Evolutionary conservation across 2,113 vertebrate species (phyloP).

Genomic region (Thamnophis sirtalis): DNA sequence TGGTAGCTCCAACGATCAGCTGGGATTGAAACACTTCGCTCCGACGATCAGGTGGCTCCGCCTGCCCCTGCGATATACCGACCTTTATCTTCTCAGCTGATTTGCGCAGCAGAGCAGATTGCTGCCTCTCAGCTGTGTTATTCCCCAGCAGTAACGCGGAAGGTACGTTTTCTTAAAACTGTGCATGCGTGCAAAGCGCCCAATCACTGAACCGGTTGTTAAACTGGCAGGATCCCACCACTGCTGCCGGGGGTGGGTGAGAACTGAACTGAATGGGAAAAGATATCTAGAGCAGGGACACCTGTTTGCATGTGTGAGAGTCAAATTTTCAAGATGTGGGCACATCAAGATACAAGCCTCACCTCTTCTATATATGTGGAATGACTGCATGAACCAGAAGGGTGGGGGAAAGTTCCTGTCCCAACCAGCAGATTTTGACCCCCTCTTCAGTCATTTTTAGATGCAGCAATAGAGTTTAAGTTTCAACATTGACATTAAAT

Average conservation of each 20-base stretch:
- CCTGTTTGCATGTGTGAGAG: not conserved
- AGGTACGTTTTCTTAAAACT: no score
- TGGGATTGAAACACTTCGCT: no score
- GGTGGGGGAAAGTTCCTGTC: not conserved
- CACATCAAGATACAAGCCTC: not conserved
- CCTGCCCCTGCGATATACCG: no score
- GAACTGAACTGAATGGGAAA: not conserved
- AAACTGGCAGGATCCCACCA: no score
- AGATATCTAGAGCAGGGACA: not conserved
- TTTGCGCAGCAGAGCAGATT: no score
- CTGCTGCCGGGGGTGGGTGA: not conserved
- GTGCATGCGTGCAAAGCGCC: no score
- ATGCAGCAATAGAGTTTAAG: not conserved
- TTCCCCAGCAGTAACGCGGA: no score
- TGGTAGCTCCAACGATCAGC: no score
- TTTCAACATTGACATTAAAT: not conserved
- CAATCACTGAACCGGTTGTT: no score
- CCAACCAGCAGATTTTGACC: not conserved
- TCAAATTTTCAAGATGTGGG: not conserved
- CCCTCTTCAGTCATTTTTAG: not conserved
- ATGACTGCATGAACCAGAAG: not conserved
- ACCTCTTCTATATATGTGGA: not conserved
- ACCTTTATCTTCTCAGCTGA: no score
- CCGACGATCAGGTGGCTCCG: no score
- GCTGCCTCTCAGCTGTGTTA: no score